These are phyloP conservation scores for Salticus scenicus DNA, from an alignment of 2,888 invertebrate genomes.

Conservation along the genomic window DNA sequence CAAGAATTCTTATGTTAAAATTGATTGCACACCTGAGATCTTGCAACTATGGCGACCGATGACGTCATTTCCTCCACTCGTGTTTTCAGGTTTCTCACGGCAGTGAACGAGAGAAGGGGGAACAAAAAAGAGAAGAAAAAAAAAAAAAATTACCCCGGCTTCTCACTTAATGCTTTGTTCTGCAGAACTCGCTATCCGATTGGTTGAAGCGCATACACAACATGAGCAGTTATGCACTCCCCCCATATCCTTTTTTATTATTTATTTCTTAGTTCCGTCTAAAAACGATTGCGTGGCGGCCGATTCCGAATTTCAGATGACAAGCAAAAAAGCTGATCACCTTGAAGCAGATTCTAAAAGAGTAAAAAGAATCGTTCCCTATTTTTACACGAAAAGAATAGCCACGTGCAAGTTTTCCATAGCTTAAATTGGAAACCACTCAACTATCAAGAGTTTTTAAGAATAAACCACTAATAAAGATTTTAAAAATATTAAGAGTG, in stretches of 20 bases:
- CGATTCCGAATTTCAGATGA: neutral
- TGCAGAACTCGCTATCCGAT: neutral
- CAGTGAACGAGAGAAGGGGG: neutral
- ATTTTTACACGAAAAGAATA: too few relatives aligned
- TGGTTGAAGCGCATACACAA: neutral
- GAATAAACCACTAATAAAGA: too few relatives aligned
- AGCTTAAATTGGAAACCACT: too few relatives aligned
- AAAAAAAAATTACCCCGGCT: conserved; percentile 12
- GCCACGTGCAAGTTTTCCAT: too few relatives aligned
- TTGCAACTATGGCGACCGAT: neutral
- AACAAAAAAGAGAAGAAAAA: neutral
- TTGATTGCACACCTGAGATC: conserved; percentile 1
- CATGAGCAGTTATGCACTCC: conserved; percentile 5
- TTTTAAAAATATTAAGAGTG: too few relatives aligned
- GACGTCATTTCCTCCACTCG: conserved; percentile 12
- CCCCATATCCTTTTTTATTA: neutral
- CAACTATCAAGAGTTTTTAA: too few relatives aligned
- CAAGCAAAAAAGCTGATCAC: neutral
- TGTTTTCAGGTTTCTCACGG: conserved; percentile 15
- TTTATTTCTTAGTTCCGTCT: neutral
- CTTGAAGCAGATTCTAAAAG: neutral
- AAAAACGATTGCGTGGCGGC: conserved; percentile 15
- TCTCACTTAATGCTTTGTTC: conserved; percentile 6
- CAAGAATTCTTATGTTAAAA: too few relatives aligned
- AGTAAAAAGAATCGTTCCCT: neutral